Percentiles rank a stretch among this genome's conserved stretches.
Conservation (phyloP, 2,113 vertebrate genomes). For the Cairina moschata region DNA sequence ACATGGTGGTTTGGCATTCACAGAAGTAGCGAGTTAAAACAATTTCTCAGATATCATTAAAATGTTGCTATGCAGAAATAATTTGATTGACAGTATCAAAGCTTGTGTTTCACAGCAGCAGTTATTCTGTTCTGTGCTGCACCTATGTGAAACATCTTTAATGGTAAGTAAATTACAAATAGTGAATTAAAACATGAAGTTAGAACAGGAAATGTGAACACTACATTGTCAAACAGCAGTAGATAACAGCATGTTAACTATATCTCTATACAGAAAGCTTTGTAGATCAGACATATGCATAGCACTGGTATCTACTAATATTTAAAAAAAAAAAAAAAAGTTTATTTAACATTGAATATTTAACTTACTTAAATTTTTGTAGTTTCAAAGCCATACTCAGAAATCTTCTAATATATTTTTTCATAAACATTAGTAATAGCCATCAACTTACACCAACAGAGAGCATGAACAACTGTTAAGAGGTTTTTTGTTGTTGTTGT, state of each 20-base stretch:
- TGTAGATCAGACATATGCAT: background rate
- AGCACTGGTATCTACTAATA: background rate
- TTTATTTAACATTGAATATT: background rate
- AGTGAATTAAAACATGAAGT: background rate
- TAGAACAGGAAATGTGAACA: background rate
- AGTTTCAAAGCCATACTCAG: background rate
- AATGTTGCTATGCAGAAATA: conserved; percentile 18
- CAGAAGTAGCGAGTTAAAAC: background rate
- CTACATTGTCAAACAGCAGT: background rate
- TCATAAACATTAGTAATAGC: background rate
- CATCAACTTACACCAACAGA: background rate
- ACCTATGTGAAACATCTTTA: conserved; percentile 19
- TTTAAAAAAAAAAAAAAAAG: no score
- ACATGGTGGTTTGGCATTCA: background rate
- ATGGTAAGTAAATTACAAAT: conserved; percentile 19
- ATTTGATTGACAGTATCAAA: conserved; percentile 35
- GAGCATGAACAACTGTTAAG: background rate
- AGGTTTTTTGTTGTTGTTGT: background rate
- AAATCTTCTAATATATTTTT: background rate
- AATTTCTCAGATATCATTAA: background rate
- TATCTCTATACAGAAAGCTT: background rate
- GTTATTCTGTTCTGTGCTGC: background rate
- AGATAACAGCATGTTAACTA: background rate
- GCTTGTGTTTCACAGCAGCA: background rate
- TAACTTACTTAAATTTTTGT: background rate